Evolutionary conservation across 2,888 invertebrate species (phyloP).

Genomic region (Ligdia adustata): DNA sequence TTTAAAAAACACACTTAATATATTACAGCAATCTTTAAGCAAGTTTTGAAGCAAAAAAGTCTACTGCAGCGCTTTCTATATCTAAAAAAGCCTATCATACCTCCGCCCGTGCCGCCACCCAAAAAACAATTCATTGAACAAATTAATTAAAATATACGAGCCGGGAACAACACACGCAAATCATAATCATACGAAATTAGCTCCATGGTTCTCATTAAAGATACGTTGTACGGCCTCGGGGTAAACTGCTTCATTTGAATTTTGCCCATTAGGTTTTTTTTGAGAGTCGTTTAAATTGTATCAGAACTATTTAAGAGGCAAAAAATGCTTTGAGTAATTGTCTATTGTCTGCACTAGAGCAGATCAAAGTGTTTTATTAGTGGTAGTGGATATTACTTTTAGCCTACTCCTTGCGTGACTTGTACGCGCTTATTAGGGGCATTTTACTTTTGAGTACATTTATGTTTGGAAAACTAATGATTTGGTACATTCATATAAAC

Average conservation of each 20-base stretch:
- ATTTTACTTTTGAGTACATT: no score
- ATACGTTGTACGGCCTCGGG: slow-evolving; percentile 56
- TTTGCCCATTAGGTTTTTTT: slow-evolving; percentile 53
- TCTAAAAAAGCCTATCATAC: slow-evolving; percentile 1
- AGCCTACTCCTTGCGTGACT: no score
- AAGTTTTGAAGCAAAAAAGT: slow-evolving; percentile 12
- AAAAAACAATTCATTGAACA: slow-evolving; percentile 47
- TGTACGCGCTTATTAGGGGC: no score
- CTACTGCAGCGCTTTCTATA: not conserved
- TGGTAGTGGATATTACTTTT: no score
- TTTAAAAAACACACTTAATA: no score
- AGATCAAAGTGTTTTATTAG: no score
- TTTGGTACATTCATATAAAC: no score
- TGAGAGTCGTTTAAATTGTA: slow-evolving; percentile 22
- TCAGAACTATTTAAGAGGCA: slow-evolving; percentile 25
- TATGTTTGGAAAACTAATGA: no score
- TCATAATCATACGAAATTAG: slow-evolving; percentile 50
- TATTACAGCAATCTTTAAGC: no score
- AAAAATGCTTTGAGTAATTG: slow-evolving; percentile 18
- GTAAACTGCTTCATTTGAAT: slow-evolving; percentile 45
- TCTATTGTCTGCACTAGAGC: slow-evolving; percentile 23
- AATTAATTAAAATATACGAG: slow-evolving; percentile 52
- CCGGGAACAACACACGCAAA: slow-evolving; percentile 42
- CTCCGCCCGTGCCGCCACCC: slow-evolving; percentile 39
- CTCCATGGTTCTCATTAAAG: slow-evolving; percentile 47